These are phyloP conservation scores for Acanthopagrus latus DNA, from an alignment of 2,797 vertebrate genomes.

Conservation along the genomic window DNA sequence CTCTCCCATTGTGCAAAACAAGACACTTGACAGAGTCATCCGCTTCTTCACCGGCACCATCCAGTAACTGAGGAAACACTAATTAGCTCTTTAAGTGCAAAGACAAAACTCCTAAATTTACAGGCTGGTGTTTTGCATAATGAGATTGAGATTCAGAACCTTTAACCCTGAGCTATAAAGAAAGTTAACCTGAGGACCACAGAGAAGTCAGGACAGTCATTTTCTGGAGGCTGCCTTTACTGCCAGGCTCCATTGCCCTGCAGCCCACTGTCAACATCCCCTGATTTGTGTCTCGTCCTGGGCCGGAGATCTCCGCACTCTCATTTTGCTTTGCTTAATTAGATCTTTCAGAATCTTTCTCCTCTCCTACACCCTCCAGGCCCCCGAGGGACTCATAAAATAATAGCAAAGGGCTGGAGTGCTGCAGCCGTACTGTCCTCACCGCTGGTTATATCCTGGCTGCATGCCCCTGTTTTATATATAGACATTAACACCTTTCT, in stretches of 20 bases:
- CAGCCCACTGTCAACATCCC: slow-evolving; percentile 61
- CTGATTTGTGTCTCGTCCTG: slow-evolving; percentile 73
- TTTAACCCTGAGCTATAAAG: slow-evolving; percentile 35
- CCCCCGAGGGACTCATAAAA: slow-evolving; percentile 63
- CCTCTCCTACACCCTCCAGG: slow-evolving; percentile 58
- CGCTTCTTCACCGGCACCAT: background rate
- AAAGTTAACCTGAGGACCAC: slow-evolving; percentile 52
- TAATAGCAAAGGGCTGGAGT: slow-evolving; percentile 55
- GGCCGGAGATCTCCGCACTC: slow-evolving; percentile 59
- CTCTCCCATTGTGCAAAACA: slow-evolving; percentile 1
- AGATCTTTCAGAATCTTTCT: slow-evolving; percentile 71
- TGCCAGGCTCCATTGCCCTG: slow-evolving; percentile 56
- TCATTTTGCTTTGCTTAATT: slow-evolving; percentile 76
- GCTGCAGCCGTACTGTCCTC: slow-evolving; percentile 46
- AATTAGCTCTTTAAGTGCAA: slow-evolving; percentile 54
- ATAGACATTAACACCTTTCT: slow-evolving; percentile 58
- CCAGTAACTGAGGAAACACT: slow-evolving; percentile 37
- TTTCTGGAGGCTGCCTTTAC: slow-evolving; percentile 58
- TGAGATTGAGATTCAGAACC: slow-evolving; percentile 55
- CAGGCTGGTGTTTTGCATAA: slow-evolving; percentile 55
- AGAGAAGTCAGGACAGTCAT: slow-evolving; percentile 48
- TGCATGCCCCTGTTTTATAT: slow-evolving; percentile 45
- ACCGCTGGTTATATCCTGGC: slow-evolving; percentile 37
- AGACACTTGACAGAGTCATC: slow-evolving; percentile 33
- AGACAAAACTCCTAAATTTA: slow-evolving; percentile 46